A percentile compares a stretch with the other conserved stretches of the same genome.
Evolutionary conservation across 2,888 invertebrate species (phyloP).

Genomic region (Harmothoe impar): DNA sequence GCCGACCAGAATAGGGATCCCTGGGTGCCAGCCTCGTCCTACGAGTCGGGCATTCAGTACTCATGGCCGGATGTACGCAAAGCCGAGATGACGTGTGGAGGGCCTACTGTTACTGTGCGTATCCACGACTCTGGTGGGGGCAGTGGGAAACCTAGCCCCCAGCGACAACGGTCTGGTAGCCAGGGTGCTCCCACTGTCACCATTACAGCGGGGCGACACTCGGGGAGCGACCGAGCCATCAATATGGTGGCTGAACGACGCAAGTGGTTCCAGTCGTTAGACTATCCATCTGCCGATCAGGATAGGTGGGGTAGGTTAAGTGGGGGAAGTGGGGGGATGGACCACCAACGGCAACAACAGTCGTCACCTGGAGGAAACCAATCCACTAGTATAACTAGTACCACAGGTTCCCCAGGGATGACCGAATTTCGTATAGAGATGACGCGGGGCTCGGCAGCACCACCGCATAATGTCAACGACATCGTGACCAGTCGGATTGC

Average conservation of each 20-base stretch:
- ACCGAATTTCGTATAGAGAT: constrained; percentile 57
- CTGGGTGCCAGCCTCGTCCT: neutral
- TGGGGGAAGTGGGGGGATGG: neutral
- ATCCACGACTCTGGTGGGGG: constrained; percentile 27
- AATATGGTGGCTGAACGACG: constrained; percentile 69
- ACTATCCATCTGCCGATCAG: constrained; percentile 52
- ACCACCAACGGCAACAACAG: neutral
- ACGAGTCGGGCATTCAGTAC: constrained; percentile 52
- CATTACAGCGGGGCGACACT: constrained; percentile 59
- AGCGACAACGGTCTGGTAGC: constrained; percentile 25
- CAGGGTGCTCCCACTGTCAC: constrained; percentile 44
- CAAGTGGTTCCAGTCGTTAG: constrained; percentile 68
- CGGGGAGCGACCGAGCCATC: constrained; percentile 57
- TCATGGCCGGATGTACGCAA: constrained; percentile 55
- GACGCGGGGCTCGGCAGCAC: constrained; percentile 9
- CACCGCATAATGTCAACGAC: constrained; percentile 68
- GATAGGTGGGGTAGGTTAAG: constrained; percentile 33
- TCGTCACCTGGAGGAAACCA: neutral
- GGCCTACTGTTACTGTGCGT: constrained; percentile 51
- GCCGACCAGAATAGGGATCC: neutral
- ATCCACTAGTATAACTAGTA: too few species aligned
- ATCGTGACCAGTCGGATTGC: constrained; percentile 81
- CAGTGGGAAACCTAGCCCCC: neutral
- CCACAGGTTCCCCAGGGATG: neutral
- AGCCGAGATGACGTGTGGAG: constrained; percentile 15